phyloP scores from a whole-genome alignment of 2,113 vertebrate genomes.

The Nibea albiflora region DNA sequence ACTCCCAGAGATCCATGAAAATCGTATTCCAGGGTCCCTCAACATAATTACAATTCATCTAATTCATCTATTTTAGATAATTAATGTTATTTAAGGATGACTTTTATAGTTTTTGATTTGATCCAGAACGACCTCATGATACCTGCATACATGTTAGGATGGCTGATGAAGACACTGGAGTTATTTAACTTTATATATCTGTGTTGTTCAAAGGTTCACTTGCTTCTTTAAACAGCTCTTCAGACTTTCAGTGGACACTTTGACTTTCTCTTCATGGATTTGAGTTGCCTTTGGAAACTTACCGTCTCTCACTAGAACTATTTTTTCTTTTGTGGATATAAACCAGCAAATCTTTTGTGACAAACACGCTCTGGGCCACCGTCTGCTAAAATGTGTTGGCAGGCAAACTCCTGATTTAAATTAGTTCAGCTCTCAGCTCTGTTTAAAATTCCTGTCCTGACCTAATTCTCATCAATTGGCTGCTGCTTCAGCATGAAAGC shows the following conservation, averaged over 20 bases:
- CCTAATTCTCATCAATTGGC: conserved; percentile 24
- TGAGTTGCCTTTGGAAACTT: not conserved
- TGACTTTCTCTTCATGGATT: not conserved
- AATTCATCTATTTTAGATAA: no score
- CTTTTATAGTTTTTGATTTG: not conserved
- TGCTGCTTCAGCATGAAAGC: conserved; percentile 8
- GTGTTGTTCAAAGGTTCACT: not conserved
- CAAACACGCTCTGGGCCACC: not conserved
- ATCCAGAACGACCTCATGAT: not conserved
- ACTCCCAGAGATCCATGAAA: not conserved
- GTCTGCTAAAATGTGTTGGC: not conserved
- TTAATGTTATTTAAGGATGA: not conserved
- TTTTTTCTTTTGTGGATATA: not conserved
- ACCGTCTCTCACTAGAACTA: not conserved
- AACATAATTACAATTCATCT: not conserved
- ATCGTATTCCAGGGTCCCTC: not conserved
- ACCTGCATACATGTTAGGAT: not conserved
- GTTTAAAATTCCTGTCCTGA: conserved; percentile 41
- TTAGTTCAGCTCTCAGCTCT: not conserved
- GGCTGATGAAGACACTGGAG: not conserved
- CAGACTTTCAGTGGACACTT: not conserved
- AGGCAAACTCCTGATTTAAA: conserved; percentile 18
- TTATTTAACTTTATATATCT: not conserved
- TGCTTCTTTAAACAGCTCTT: not conserved
- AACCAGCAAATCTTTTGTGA: not conserved